These are phyloP conservation scores for Bugulina stolonifera DNA, from an alignment of 2,888 invertebrate species.

Conservation along the genomic window DNA sequence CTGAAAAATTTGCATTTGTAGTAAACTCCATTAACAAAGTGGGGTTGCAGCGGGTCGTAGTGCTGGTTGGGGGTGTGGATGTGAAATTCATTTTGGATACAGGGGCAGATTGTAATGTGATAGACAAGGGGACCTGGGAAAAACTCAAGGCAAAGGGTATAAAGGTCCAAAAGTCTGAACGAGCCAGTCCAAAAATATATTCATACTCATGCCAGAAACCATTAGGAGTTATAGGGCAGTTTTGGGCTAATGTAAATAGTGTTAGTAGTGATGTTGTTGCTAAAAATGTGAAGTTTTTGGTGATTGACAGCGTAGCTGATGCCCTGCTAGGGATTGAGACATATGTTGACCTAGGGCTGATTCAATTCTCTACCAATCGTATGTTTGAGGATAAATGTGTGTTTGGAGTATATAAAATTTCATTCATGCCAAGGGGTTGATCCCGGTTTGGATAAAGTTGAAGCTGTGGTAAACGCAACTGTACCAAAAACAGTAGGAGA, in stretches of 20 bases:
- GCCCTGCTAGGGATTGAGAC: background rate
- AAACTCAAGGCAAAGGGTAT: background rate
- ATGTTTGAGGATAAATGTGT: background rate
- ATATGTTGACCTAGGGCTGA: background rate
- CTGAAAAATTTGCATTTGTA: background rate
- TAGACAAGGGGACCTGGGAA: background rate
- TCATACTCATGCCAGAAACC: background rate
- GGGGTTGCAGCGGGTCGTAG: background rate
- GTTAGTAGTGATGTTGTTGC: too few relatives aligned
- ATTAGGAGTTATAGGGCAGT: background rate
- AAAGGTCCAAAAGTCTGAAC: background rate
- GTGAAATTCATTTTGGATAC: background rate
- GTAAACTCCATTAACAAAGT: too few relatives aligned
- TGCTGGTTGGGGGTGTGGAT: background rate
- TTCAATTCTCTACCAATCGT: background rate
- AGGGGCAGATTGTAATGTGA: background rate
- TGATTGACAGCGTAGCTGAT: background rate
- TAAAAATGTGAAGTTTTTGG: background rate
- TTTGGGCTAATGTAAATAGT: background rate
- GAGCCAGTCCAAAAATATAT: background rate
- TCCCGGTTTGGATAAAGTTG: background rate
- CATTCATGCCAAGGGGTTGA: background rate
- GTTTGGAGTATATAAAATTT: background rate
- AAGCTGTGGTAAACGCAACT: background rate
- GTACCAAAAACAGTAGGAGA: slow-evolving; percentile 1